Percentiles rank a stretch among this genome's conserved stretches.
Conservation (phyloP, 2,888 invertebrate genomes). For the Tryphoninae sp. region DNA sequence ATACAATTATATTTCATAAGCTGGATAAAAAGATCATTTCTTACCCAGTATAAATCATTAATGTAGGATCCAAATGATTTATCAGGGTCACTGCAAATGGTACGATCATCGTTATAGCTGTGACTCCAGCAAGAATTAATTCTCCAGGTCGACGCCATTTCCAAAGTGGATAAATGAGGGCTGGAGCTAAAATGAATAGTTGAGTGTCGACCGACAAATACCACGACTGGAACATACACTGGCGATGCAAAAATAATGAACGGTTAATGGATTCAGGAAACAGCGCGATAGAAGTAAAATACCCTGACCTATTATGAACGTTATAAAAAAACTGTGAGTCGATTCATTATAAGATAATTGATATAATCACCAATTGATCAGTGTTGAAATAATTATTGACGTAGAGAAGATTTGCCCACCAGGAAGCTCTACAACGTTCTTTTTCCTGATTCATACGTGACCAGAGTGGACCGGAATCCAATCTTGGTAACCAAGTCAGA, state of each 20-base stretch:
- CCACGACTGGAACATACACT: constrained; percentile 90
- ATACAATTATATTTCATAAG: too few relatives aligned
- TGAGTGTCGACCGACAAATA: constrained; percentile 86
- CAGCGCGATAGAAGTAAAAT: background rate
- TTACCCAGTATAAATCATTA: constrained; percentile 87
- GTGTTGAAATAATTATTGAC: constrained; percentile 88
- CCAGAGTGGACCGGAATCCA: constrained; percentile 90
- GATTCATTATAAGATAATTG: background rate
- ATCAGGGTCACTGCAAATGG: constrained; percentile 85
- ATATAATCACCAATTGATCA: constrained; percentile 83
- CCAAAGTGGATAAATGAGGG: constrained; percentile 87
- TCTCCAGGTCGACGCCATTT: constrained; percentile 85
- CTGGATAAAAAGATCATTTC: constrained; percentile 66
- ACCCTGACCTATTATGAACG: constrained; percentile 25
- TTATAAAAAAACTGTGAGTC: background rate
- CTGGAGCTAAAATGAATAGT: constrained; percentile 86
- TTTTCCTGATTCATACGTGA: constrained; percentile 82
- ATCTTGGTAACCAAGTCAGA: constrained; percentile 87
- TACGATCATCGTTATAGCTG: constrained; percentile 82
- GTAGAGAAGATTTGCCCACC: constrained; percentile 90
- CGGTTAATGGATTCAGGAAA: background rate
- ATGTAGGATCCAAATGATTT: constrained; percentile 86
- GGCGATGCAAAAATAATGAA: constrained; percentile 72
- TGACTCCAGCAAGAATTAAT: constrained; percentile 82
- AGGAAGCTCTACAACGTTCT: constrained; percentile 85